Evolutionary conservation across 2,113 vertebrate species (phyloP), one percentile per base, ranked within the genome.

Genomic region (Platysteira castanea): DNA sequence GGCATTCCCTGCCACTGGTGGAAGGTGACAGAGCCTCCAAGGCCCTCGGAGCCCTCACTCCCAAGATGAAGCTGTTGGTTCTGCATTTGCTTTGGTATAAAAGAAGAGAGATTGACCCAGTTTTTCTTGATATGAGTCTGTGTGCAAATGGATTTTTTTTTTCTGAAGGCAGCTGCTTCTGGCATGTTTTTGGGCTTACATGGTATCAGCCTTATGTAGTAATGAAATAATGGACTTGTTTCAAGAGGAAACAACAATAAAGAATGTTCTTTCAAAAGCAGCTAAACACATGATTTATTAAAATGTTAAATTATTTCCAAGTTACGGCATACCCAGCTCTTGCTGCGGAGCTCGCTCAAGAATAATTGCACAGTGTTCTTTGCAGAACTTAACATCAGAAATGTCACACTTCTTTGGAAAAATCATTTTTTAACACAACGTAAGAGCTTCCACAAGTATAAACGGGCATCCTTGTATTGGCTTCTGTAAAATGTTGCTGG

Each of bases 251-350:
- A 77, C 1, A 2, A 64, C 75, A 87, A 78, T 68, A 79, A 74
- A 79, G 73, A 89, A 56, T 23, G 31, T 16, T 93, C 84, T 94
- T 90, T 96, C 75, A 57, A 85, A 73, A 50, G 81, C 54, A 69
- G 59, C 78, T 89, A 93, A 96, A 77, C 56, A 65, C 28, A 52
- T 65, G 84, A 84, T 76, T 91, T 95, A 84, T 65, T 94, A 74
- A 91, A 77, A 93, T 59, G 71, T 31, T 54, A 84, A 57, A 93
- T 96, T 81, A 94, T 90, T 96, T 93, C 90, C 93, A 86, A 88
- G 60, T 95, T 95, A 84, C 35, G 0, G 68, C 82, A 93, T 88
- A 56, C 26, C 42, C 68, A 35, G 39, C 68, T 77, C 41, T 70
- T 90, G 61, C 54, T 44, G 0, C 39, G 8, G 60, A 54, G 12